Conservation (phyloP, 2,888 invertebrate species). For the Carabus problematicus region DNA sequence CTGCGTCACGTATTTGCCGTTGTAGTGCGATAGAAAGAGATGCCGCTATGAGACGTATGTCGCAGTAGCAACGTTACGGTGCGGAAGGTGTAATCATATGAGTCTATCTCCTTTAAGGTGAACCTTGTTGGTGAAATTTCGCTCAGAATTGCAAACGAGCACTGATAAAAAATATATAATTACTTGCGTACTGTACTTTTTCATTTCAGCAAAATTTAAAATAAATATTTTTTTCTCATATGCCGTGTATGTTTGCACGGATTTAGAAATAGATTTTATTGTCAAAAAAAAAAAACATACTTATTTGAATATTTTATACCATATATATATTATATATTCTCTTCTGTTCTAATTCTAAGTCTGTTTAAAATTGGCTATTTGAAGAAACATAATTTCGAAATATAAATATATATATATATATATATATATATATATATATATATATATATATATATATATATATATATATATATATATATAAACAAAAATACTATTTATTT, state of each 20-base stretch:
- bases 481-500: conserved; percentile 6
- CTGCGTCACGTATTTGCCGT: neutral
- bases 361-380: too few relatives aligned
- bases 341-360: too few relatives aligned
- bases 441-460: conserved; percentile 14
- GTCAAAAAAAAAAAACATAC: neutral
- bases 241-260: too few relatives aligned
- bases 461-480: conserved; percentile 1
- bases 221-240: neutral
- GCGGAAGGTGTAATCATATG: conserved; percentile 22
- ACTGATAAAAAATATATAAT: conserved; percentile 23
- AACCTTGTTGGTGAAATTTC: conserved; percentile 22
- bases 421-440: conserved; percentile 24
- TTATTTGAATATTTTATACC: conserved; percentile 1
- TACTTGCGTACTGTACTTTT: conserved; percentile 6
- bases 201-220: conserved; percentile 13
- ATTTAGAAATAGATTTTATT: neutral
- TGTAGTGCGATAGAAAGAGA: conserved; percentile 28
- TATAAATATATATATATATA: neutral
- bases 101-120: conserved; percentile 33
- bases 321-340: too few relatives aligned
- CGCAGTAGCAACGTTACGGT: conserved; percentile 10
- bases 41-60: conserved; percentile 8
- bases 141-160: conserved; percentile 30
- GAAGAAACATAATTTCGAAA: neutral